phyloP scores from a whole-genome alignment of 2,113 vertebrate species.

The Lota lota region DNA sequence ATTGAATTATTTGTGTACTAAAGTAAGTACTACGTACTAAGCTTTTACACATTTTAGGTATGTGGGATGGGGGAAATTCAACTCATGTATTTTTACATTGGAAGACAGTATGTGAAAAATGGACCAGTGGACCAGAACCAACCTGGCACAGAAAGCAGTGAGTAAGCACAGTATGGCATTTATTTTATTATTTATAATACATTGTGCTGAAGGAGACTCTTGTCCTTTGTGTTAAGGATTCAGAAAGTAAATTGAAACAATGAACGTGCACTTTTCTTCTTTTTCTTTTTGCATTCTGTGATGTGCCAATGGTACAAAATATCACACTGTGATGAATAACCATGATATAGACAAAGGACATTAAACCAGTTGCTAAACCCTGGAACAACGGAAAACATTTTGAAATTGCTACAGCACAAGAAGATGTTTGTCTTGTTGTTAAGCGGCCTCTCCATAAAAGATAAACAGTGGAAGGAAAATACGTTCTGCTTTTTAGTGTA shows the following conservation, averaged over 20 bases:
- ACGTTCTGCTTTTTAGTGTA: too few relatives aligned
- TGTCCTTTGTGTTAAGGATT: neutral
- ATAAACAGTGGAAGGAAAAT: too few relatives aligned
- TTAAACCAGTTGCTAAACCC: too few relatives aligned
- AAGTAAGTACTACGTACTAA: neutral
- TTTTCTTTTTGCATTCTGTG: too few relatives aligned
- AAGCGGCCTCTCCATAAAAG: too few relatives aligned
- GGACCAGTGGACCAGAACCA: neutral
- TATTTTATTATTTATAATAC: neutral
- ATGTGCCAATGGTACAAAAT: too few relatives aligned
- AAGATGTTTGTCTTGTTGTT: too few relatives aligned
- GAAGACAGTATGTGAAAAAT: constrained; percentile 3
- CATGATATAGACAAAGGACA: too few relatives aligned
- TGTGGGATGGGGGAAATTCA: neutral
- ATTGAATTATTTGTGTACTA: too few relatives aligned
- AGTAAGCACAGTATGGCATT: neutral
- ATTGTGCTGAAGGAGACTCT: neutral
- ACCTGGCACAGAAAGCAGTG: neutral
- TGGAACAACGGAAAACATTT: too few relatives aligned
- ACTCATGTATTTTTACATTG: constrained; percentile 12
- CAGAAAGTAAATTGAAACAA: neutral
- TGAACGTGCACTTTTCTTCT: neutral
- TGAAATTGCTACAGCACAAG: too few relatives aligned
- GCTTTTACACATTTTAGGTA: neutral
- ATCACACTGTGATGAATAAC: too few relatives aligned